Percentiles rank a stretch among this genome's conserved stretches.
Evolutionary conservation across 1,140 invertebrate genomes (phyloP).

Genomic region (Cydia pomonella): DNA sequence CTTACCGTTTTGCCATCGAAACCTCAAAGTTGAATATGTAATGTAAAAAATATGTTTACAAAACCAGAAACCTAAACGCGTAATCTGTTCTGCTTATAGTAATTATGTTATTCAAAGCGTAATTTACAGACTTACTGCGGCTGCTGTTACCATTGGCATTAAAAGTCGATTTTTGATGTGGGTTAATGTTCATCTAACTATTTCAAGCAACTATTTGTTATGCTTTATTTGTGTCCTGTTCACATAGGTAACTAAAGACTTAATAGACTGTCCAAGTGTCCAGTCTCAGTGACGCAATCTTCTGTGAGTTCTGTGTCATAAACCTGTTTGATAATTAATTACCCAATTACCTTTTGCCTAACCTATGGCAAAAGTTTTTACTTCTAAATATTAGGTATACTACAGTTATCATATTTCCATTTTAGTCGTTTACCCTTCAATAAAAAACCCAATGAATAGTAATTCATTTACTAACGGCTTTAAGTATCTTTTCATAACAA

Average conservation of each 20-base stretch:
- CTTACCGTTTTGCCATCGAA: too few species aligned
- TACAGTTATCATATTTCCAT: background rate
- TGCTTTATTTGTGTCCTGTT: background rate
- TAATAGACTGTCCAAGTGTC: too few species aligned
- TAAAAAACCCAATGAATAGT: background rate
- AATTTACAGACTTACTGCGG: background rate
- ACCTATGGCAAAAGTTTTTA: too few species aligned
- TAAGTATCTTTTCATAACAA: slow-evolving; percentile 1
- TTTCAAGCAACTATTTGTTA: background rate
- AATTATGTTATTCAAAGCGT: background rate
- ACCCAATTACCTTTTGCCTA: too few species aligned
- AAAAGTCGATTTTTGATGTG: slow-evolving; percentile 28
- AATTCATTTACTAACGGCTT: background rate
- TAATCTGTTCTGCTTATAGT: background rate
- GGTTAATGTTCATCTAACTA: slow-evolving; percentile 14
- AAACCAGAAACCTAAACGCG: background rate
- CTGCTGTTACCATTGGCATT: slow-evolving; percentile 17
- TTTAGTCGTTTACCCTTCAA: background rate
- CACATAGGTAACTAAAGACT: too few species aligned
- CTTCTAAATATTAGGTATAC: too few species aligned
- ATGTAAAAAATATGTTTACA: background rate
- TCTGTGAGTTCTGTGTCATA: too few species aligned
- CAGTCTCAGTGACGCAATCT: too few species aligned
- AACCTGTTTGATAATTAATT: too few species aligned
- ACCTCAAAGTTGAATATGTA: background rate